Evolutionary conservation across 1,140 invertebrate species (phyloP), one percentile per base, ranked within the genome.

Genomic region (Drosophila oshimai): DNA sequence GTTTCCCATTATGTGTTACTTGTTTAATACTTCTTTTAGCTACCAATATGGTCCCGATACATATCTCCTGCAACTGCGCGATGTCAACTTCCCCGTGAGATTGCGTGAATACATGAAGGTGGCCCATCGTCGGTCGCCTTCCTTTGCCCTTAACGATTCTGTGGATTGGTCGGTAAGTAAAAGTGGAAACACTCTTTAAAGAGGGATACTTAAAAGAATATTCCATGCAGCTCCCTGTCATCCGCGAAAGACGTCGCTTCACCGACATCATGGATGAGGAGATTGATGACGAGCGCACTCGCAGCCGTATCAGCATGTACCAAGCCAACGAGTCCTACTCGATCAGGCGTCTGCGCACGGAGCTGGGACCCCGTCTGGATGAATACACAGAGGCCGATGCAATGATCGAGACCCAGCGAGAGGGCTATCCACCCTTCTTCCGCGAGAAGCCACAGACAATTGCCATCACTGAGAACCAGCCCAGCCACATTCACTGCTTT

Each of bases 1-100:
- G 15, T 15, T 1, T 10, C 9, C 3, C 2, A 7, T 1, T 2
- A 53, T 12, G 5, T 17, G 0, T 15, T 10, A n/a, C 1, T 31
- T 5, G n/a, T n/a, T n/a, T 28, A 7, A n/a, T n/a, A n/a, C n/a
- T 24, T 6, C 0, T 84, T 97, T 7, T 22, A 97, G 96, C 84
- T 98, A 98, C 91, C 97, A 98, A 92, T 95, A 97, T 92, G 98
- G 98, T 0, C 98, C 98, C 0, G 98, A 99, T 89, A 99, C 98
- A 0, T 98, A 99, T 91, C 92, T 99, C 2, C 92, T 99, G 4
- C 98, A 99, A 91, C 92, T 98, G 10, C 93, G 97, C 28, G 98
- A 99, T 91, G 95, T 97, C 0, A 95, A 96, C 90, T 99, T 99
- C 92, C 98, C 97, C 1, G 95, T 97, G 10, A 93, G 97, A 44